Base-by-base conservation (phyloP, 2,113 vertebrate species). In the Heloderma charlesbogerti region DNA sequence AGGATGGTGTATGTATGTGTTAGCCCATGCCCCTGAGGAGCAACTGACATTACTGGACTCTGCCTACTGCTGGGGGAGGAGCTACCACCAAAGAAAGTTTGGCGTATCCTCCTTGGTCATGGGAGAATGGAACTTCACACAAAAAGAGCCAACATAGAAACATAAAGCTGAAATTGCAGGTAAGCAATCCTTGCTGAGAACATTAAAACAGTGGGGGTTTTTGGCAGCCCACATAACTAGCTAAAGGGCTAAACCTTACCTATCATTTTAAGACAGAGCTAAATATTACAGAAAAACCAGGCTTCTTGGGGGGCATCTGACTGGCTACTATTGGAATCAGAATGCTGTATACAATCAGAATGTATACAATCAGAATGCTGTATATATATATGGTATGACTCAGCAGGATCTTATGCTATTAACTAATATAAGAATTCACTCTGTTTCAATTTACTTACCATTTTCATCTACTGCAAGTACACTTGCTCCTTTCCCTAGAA, bases 381-480 rank as follows among this genome's bases (percentile, higher is more conserved):
- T 29, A 34, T 16, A 5, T 63, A 18, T n/a, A n/a, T n/a, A 25
- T 34, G 8, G 4, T 66, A 3, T 60, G 13, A 40, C 45, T 67
- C 7, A 88, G 66, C 66, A 57, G 25, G 43, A 45, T 48, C 31
- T 72, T 86, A 34, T 45, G 2, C 2, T 86, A n/a, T 12, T 4
- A 86, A 34, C 75, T 92, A 88, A 92, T 10, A 86, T 9, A 94
- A 45, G 57, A 40, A 6, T 60, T 54, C 83, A 94, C 13, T 66
- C 89, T 90, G 84, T 93, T 93, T 79, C 37, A 37, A 74, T 77
- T 79, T 43, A 86, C 98, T 98, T 97, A 99, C 99, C 99, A 45
- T 99, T 99, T 97, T 99, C 99, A 96, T 99, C 99, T 25, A 99
- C 99, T 88, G 99, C 99, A 92, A 99, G 98, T 79, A 99, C 99